These are phyloP conservation scores for Theonella swinhoei DNA, from an alignment of 37 sponge, comb jelly and placozoan species.

Conservation along the genomic window DNA sequence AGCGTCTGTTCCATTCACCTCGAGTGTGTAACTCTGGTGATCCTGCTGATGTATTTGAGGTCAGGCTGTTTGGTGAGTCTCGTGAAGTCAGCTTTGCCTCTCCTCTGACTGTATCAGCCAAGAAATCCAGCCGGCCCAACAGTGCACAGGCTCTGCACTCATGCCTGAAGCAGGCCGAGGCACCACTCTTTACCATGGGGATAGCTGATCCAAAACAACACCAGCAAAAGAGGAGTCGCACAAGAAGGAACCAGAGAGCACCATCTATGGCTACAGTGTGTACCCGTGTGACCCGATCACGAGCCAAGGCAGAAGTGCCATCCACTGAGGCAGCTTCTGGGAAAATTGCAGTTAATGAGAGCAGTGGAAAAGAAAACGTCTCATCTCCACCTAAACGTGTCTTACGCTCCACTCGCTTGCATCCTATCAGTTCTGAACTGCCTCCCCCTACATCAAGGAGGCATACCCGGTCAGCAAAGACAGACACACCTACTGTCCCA, in stretches of 20 bases:
- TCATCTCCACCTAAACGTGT: background rate
- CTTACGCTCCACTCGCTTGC: too few species aligned
- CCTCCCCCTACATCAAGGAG: too few species aligned
- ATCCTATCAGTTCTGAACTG: too few species aligned
- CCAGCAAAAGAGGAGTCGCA: background rate
- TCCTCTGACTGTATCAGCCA: slow-evolving; percentile 48
- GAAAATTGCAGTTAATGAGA: background rate
- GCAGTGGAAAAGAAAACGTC: background rate
- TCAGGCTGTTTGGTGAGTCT: slow-evolving; percentile 13
- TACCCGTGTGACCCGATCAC: background rate
- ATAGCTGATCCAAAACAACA: background rate
- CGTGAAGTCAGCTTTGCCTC: slow-evolving; percentile 37
- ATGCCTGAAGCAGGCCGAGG: background rate
- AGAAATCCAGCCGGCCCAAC: slow-evolving; percentile 17
- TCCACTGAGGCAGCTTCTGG: background rate
- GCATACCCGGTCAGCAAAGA: background rate
- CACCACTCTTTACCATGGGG: background rate
- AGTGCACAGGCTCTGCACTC: background rate
- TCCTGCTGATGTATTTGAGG: slow-evolving; percentile 13
- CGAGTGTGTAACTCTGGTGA: slow-evolving; percentile 9
- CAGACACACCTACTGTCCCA: background rate
- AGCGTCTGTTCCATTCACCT: slow-evolving; percentile 34
- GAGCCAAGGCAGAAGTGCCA: background rate
- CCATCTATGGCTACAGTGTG: background rate
- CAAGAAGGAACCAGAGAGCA: background rate